Percentiles rank a stretch among this genome's conserved stretches.
Evolutionary conservation across 2,797 vertebrate genomes (phyloP).

Genomic region (Martes flavigula): DNA sequence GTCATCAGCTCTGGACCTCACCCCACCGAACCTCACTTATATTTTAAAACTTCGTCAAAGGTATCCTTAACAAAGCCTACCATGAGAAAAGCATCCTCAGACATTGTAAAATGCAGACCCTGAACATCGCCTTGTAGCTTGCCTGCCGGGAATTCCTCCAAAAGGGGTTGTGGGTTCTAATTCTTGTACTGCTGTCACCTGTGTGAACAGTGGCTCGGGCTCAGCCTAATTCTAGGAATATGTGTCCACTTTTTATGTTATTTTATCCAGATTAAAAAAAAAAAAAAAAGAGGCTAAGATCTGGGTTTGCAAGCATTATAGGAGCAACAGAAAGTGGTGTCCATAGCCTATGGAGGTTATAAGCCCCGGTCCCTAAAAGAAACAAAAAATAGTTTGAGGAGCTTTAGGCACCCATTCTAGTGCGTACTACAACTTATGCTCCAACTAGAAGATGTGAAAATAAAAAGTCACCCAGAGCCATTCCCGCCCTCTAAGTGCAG

Average conservation of each 20-base stretch:
- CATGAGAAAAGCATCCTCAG: neutral
- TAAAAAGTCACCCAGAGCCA: neutral
- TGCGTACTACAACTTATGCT: neutral
- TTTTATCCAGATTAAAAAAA: neutral
- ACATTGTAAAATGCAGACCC: neutral
- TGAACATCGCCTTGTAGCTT: neutral
- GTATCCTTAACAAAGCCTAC: neutral
- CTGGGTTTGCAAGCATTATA: neutral
- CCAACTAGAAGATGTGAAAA: neutral
- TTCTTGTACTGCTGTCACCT: neutral
- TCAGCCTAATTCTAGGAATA: neutral
- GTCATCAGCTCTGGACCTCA: too few species aligned
- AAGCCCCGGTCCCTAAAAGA: neutral
- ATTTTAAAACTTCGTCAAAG: too few species aligned
- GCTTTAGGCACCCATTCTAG: neutral
- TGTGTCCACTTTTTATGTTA: neutral
- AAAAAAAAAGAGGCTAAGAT: neutral
- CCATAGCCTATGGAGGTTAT: neutral
- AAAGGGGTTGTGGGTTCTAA: neutral
- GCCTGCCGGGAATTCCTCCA: neutral
- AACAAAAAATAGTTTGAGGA: neutral
- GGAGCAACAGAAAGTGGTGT: neutral
- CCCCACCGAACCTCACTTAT: too few species aligned
- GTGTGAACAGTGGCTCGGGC: neutral
- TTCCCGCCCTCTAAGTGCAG: neutral